Base-by-base conservation (phyloP, 2,797 vertebrate genomes). In the Jordanella pulchra region DNA sequence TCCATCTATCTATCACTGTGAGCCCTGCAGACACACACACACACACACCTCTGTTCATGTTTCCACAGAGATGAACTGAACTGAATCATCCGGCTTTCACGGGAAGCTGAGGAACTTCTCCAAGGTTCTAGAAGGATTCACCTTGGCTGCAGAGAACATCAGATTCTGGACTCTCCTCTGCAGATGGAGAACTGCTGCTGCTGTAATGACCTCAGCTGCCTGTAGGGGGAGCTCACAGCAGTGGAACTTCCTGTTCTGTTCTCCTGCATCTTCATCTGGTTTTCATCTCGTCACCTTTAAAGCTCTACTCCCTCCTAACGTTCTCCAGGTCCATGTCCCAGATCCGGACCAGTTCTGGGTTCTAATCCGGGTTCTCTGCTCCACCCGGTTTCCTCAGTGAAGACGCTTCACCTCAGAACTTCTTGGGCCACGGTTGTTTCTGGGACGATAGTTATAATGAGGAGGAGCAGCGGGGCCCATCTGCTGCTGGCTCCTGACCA, bases 401-500 rank as follows among this genome's bases (percentile, higher is more conserved):
- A 32, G 18, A 30, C 64, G 61, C 21, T 63, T 47, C 65, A 17
- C 58, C 47, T 17, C 35, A 53, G 44, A 48, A 30, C 44, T 50
- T 39, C 28, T 32, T 61, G 32, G 25, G 39, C 21, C 45, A 25
- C 6, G 30, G 32, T 60, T 75, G 70, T 69, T 39, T 68, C 73
- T 70, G 65, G 69, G 25, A 69, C 39, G 54, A 32, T 71, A 76
- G 71, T 79, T 73, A 66, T 77, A 48, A 79, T 82, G 73, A 76
- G 73, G 32, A 68, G 71, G 60, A 71, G 80, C 67, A 51, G 72
- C 1, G 50, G 47, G 61, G 70, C 74, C 80, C 86, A 85, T 76
- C 79, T 87, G 89, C 76, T 72, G 79, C 64, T 87, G 88, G 92
- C 89, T 89, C 83, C 70, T 17, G 68, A 84, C 84, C 84, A 85